Evolutionary conservation across 1,140 invertebrate genomes (phyloP), one percentile per base, ranked within the genome.

Genomic region (Phocides pigmalion): DNA sequence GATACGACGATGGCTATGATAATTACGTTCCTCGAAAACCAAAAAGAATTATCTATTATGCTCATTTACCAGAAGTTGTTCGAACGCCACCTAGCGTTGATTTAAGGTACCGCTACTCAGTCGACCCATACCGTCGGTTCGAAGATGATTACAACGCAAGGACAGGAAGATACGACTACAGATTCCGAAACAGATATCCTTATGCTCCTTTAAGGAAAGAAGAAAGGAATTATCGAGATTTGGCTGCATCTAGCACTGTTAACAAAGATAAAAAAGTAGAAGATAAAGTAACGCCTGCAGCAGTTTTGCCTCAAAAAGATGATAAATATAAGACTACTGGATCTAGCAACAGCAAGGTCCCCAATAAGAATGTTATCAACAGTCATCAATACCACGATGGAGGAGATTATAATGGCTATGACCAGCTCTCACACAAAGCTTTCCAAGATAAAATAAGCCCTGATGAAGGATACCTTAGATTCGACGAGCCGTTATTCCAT

Each of bases 21-120:
- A 86, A 85, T 69, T 87, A 89, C 63, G 74, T 88, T 8, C 81
- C 88, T 14, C 74, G 88, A 58, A 92, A 92, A 72, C 91, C 91
- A 0, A 92, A 91, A 70, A 84, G 91, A 59, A 92, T 92, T 28
- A 92, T 92, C 53, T 92, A 92, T 54, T 92, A 92, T 63, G 89
- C 91, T 0, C 90, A 88, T 76, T 67, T 92, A n/a, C 91, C 91
- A 11, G 91, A 92, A 63, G 90, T 92, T 5, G 87, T 91, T 6
- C 74, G 91, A 5, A 87, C 88, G 22, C 91, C 91, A 12, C 91
- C 90, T 4, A 91, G 79, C 53, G 88, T 91, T 8, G 88, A 88
- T 71, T 74, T 89, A 39, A 79, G 87, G 22, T 91, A 91, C 58
- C 79, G 90, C 49, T 92, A 91, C 58, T 76, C 82, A 0, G 74